These are phyloP conservation scores for Oncorhynchus mykiss DNA, from an alignment of 2,113 vertebrate genomes.

Conservation along the genomic window DNA sequence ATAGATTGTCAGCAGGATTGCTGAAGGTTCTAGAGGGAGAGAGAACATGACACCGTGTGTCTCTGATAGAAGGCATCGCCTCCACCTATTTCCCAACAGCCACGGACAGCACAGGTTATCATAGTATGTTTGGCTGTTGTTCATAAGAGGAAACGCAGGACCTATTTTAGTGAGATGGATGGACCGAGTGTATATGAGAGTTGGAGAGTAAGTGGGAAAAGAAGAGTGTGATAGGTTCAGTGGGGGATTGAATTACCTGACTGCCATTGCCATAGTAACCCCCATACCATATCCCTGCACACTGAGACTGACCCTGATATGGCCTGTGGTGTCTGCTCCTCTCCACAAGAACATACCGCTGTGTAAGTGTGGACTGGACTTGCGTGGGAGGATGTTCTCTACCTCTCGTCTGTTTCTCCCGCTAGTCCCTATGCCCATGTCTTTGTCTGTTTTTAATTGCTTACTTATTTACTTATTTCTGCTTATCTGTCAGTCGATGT, in stretches of 20 bases:
- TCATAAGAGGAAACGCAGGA: background rate
- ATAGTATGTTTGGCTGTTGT: background rate
- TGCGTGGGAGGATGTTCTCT: slow-evolving; percentile 23
- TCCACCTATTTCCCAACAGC: background rate
- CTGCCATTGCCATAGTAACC: slow-evolving; percentile 54
- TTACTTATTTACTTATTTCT: background rate
- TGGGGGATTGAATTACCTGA: slow-evolving; percentile 40
- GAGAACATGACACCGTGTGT: too few relatives aligned
- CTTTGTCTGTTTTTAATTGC: slow-evolving; percentile 18
- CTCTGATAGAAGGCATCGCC: background rate
- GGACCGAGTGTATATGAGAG: background rate
- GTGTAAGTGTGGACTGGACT: slow-evolving; percentile 10
- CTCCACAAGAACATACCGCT: background rate
- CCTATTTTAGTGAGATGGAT: background rate
- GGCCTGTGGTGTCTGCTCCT: slow-evolving; percentile 14
- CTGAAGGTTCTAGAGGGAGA: too few relatives aligned
- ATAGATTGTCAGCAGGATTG: background rate
- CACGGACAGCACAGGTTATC: background rate
- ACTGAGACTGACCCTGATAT: slow-evolving; percentile 18
- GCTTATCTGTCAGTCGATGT: too few relatives aligned
- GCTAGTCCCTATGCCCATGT: background rate
- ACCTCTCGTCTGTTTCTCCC: background rate
- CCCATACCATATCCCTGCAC: slow-evolving; percentile 12
- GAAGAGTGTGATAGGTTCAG: slow-evolving; percentile 33
- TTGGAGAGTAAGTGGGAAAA: slow-evolving; percentile 23